Evolutionary conservation across 2,113 vertebrate species (phyloP).

Genomic region (Forbesichthys papilliferus): DNA sequence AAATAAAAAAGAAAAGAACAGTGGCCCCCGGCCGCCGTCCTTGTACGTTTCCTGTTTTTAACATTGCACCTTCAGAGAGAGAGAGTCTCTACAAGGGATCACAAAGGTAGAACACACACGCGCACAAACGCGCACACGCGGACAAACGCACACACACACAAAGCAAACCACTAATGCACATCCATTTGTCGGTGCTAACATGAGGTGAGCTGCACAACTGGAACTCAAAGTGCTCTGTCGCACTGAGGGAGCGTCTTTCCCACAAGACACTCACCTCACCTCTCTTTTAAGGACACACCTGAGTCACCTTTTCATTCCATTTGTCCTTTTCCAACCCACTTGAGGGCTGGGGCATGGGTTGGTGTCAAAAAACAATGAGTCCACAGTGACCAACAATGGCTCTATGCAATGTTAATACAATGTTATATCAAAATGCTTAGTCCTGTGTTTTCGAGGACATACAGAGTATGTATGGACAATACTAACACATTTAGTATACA

Average conservation of each 20-base stretch:
- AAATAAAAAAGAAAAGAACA: not conserved
- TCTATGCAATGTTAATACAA: slow-evolving; percentile 1
- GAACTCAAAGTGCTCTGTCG: slow-evolving; percentile 60
- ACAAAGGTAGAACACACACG: not conserved
- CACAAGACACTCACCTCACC: slow-evolving; percentile 49
- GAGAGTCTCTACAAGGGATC: not conserved
- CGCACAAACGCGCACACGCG: not conserved
- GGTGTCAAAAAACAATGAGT: slow-evolving; percentile 34
- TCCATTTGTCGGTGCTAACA: slow-evolving; percentile 62
- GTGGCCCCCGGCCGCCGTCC: not conserved
- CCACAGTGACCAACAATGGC: slow-evolving; percentile 17
- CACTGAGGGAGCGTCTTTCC: slow-evolving; percentile 44
- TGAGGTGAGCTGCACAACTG: slow-evolving; percentile 62
- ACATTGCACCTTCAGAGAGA: not conserved
- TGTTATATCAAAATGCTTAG: not conserved
- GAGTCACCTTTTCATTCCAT: slow-evolving; percentile 46
- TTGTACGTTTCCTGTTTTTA: not conserved
- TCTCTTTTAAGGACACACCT: slow-evolving; percentile 27
- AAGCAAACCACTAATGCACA: slow-evolving; percentile 55
- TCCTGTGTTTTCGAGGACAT: not conserved
- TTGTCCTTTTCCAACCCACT: slow-evolving; percentile 9
- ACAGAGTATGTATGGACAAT: not conserved
- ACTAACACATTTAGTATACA: too few relatives aligned
- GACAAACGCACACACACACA: not conserved
- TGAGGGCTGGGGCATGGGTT: not conserved